These are phyloP conservation scores for Hedya salicella DNA, from an alignment of 2,888 invertebrate genomes.

Conservation along the genomic window DNA sequence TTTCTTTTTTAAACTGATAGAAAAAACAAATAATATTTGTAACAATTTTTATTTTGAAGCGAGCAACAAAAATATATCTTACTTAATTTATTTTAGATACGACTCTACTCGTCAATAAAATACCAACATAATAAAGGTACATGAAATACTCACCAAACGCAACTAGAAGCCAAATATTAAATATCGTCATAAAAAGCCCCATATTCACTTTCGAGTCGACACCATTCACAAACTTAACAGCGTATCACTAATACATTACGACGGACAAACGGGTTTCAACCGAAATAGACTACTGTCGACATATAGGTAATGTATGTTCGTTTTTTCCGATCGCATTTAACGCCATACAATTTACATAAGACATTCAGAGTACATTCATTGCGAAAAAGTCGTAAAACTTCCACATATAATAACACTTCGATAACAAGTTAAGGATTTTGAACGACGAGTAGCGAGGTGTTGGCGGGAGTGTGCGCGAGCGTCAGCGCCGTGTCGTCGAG, in stretches of 20 bases:
- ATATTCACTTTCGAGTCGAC: constrained; percentile 37
- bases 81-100: constrained; percentile 2
- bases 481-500: constrained; percentile 54
- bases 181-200: constrained; percentile 35
- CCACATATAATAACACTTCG: constrained; percentile 20
- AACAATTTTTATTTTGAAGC: not conserved
- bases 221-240: constrained; percentile 30
- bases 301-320: constrained; percentile 11
- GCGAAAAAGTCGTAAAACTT: constrained; percentile 33
- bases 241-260: constrained; percentile 5
- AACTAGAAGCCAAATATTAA: constrained; percentile 32
- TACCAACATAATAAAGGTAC: constrained; percentile 9
- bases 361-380: constrained; percentile 26
- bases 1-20: too few species aligned
- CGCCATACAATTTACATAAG: constrained; percentile 23
- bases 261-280: constrained; percentile 14
- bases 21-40: too few species aligned
- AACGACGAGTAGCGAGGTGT: constrained; percentile 73
- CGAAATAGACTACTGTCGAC: constrained; percentile 26
- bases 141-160: constrained; percentile 31
- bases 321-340: constrained; percentile 17
- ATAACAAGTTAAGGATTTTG: constrained; percentile 54
- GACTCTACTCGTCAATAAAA: not conserved
- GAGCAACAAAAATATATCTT: constrained; percentile 1
- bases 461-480: constrained; percentile 56